A percentile compares a stretch with the other conserved stretches of the same genome.
These are phyloP conservation scores for Seriola dumerili DNA, from an alignment of 2,113 vertebrate genomes.

Conservation along the genomic window DNA sequence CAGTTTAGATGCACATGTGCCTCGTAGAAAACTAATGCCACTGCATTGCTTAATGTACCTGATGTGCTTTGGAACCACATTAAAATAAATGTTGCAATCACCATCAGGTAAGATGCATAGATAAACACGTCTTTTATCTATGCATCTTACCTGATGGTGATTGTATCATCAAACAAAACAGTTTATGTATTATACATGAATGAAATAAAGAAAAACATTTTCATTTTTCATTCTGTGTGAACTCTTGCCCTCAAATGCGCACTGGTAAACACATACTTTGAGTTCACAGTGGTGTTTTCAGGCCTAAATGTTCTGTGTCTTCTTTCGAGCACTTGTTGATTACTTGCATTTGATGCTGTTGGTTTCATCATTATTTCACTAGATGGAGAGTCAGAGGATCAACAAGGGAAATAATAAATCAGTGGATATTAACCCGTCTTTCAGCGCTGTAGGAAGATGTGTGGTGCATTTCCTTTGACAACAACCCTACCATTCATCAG, in stretches of 20 bases:
- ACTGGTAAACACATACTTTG: conserved; percentile 14
- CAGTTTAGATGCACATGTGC: background rate
- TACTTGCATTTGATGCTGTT: conserved; percentile 37
- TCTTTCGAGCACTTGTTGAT: conserved; percentile 63
- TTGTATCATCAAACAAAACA: conserved; percentile 33
- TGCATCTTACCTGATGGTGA: conserved; percentile 1
- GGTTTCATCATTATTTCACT: conserved; percentile 61
- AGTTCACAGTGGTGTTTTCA: conserved; percentile 27
- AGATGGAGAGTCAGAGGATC: conserved; percentile 17
- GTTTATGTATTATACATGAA: background rate
- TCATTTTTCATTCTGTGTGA: conserved; percentile 39
- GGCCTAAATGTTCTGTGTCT: conserved; percentile 33
- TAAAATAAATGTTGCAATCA: background rate
- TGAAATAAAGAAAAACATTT: conserved; percentile 14
- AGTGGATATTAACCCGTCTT: conserved; percentile 32
- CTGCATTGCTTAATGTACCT: background rate
- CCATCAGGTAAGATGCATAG: too few relatives aligned
- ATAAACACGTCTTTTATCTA: background rate
- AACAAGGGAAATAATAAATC: conserved; percentile 31
- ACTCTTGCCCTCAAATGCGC: background rate
- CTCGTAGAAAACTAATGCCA: background rate
- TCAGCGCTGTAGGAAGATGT: conserved; percentile 2
- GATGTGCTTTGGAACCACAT: conserved; percentile 6
- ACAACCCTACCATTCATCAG: background rate
- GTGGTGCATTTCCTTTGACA: conserved; percentile 16